A percentile compares a stretch with the other conserved stretches of the same genome.
phyloP scores from a whole-genome alignment of 1,140 invertebrate genomes.

The fruit fly (Drosophila melanogaster) region DNA sequence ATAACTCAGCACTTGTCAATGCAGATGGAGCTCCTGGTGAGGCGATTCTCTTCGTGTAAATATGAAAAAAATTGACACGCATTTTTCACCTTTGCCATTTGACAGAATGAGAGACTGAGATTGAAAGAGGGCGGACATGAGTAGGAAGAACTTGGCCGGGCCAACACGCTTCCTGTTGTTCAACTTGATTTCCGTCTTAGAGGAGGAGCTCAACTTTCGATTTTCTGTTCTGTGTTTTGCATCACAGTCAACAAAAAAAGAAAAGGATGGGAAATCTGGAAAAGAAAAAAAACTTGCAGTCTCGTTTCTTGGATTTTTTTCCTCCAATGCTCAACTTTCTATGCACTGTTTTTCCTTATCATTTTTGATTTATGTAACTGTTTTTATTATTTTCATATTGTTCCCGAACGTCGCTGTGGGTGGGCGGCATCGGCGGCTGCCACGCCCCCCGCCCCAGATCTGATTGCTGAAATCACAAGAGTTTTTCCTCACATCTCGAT shows the following conservation, averaged over 20 bases:
- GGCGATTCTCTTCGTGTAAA: constrained; percentile 22
- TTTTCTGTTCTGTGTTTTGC: constrained; percentile 55
- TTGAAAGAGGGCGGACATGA: neutral
- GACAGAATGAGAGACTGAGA: constrained; percentile 10
- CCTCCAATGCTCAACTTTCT: constrained; percentile 59
- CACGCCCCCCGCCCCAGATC: constrained; percentile 21
- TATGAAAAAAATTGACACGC: constrained; percentile 57
- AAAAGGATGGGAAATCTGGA: neutral
- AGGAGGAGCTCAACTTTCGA: constrained; percentile 66
- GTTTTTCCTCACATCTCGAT: constrained; percentile 54
- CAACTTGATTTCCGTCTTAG: constrained; percentile 70
- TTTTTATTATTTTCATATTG: constrained; percentile 83
- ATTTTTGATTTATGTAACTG: constrained; percentile 83
- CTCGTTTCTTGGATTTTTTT: constrained; percentile 46
- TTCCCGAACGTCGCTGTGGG: constrained; percentile 41
- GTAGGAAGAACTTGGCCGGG: constrained; percentile 2
- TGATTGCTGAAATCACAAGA: constrained; percentile 77
- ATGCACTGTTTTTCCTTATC: constrained; percentile 76
- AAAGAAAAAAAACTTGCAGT: constrained; percentile 30
- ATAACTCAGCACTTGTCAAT: constrained; percentile 37
- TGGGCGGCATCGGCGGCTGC: constrained; percentile 11
- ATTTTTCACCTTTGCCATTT: constrained; percentile 58
- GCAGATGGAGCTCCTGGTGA: constrained; percentile 15
- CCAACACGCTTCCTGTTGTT: constrained; percentile 69
- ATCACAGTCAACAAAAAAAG: constrained; percentile 21